Conservation (phyloP, 2,888 invertebrate genomes). For the Melinopterus prodromus region DNA sequence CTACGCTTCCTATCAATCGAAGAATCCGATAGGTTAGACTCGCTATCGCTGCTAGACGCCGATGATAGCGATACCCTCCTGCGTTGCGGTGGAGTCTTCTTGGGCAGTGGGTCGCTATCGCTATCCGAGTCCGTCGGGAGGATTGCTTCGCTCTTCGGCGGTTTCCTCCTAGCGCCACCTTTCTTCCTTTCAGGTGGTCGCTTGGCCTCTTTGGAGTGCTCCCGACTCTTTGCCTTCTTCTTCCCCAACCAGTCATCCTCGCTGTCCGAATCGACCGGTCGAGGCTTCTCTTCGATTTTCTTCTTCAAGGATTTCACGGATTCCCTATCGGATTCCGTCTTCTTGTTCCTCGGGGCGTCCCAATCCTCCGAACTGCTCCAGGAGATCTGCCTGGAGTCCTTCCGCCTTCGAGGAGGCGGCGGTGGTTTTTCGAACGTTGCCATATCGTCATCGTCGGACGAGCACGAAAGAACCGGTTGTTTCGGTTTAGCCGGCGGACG, state of each 20-base stretch:
- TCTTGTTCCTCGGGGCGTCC: conserved; percentile 43
- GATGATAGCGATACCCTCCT: conserved; percentile 42
- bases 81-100: conserved; percentile 41
- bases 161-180: conserved; percentile 59
- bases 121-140: conserved; percentile 57
- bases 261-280: not conserved
- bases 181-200: conserved; percentile 52
- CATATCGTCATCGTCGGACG: conserved; percentile 57
- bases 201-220: conserved; percentile 7
- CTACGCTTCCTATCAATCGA: conserved; percentile 46
- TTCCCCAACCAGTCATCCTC: conserved; percentile 56
- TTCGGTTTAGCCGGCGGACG: conserved; percentile 52
- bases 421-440: conserved; percentile 50
- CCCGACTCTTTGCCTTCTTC: conserved; percentile 42
- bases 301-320: conserved; percentile 45
- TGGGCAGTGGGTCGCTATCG: conserved; percentile 52
- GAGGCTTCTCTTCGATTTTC: conserved; percentile 44
- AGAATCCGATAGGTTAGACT: conserved; percentile 37
- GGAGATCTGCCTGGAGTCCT: conserved; percentile 35
- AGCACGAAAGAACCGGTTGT: conserved; percentile 51
- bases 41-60: conserved; percentile 47
- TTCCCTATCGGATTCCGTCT: conserved; percentile 47
- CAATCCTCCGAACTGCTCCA: conserved; percentile 40
- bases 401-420: conserved; percentile 46
- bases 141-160: conserved; percentile 48